Base-by-base conservation (phyloP, 2,113 vertebrate species). In the Tautogolabrus adspersus region DNA sequence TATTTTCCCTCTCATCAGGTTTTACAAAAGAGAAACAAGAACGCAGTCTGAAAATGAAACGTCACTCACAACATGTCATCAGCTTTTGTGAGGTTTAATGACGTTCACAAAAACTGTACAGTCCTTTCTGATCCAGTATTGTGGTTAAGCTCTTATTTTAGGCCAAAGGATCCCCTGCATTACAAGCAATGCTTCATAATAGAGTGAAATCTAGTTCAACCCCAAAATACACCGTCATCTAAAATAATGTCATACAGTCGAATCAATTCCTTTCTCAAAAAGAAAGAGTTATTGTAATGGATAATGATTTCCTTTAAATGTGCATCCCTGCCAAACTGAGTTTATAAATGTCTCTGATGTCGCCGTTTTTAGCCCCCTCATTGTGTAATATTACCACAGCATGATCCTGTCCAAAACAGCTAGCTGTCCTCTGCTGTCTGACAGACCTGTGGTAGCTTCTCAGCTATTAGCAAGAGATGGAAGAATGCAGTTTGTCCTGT, bases 341-440 rank as follows among this genome's bases (percentile, higher is more conserved):
- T 52, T 52, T 52, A n/a, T 52, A 56, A 10, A 44, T n/a, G 56
- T 47, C 34, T 19, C 58, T 58, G 57, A 49, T 71, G 16, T 26
- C 52, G 22, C 16, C 0, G 1, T n/a, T 11, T 54, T 26, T 19
- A 52, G 11, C 26, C 8, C 26, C 19, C 18, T 22, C 12, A 16
- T 13, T 49, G 16, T 69, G 67, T 62, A 22, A 30, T 11, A 42
- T 42, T 4, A n/a, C 49, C 21, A 52, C 11, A 11, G 54, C 47
- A n/a, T 62, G 37, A 19, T 34, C 47, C 16, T 2, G 54, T n/a
- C 40, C 30, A 21, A 47, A 22, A 37, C 19, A 34, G 19, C 30
- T 21, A 49, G 10, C 46, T n/a, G 10, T 15, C 15, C 26, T 49
- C 9, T 51, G 38, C 40, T 11, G 10, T 42, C 40, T 1, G 40